Evolutionary conservation across 1,140 invertebrate genomes (phyloP).

Genomic region (Platorchestia sp.): DNA sequence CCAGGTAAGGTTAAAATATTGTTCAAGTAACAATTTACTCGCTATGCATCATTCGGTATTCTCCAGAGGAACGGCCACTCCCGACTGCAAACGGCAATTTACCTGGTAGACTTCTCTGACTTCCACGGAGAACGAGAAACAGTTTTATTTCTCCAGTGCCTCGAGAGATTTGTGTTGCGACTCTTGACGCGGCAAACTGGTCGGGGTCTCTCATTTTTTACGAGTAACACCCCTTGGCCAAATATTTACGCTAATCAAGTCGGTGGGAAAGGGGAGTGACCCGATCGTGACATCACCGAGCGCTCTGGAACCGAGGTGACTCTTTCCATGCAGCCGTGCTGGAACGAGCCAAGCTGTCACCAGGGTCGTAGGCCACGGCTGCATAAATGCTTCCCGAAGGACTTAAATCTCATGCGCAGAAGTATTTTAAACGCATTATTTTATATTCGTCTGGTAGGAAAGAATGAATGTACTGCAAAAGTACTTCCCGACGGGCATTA

Average conservation of each 20-base stretch:
- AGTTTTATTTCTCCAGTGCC: background rate
- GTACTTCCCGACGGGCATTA: too few species aligned
- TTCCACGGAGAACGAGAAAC: background rate
- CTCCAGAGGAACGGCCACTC: background rate
- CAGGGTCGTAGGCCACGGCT: background rate
- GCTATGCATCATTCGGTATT: background rate
- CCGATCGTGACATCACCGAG: background rate
- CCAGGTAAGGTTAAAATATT: background rate
- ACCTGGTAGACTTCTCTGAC: background rate
- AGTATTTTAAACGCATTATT: background rate
- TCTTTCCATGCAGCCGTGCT: background rate
- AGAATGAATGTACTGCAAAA: too few species aligned
- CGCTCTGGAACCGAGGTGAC: background rate
- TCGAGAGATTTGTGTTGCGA: background rate
- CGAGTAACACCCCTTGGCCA: constrained; percentile 1
- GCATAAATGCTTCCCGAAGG: background rate
- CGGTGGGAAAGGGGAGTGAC: background rate
- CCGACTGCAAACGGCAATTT: background rate
- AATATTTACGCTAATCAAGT: constrained; percentile 16
- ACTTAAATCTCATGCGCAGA: background rate
- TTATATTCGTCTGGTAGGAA: too few species aligned
- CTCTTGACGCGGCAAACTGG: background rate
- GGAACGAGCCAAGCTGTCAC: background rate
- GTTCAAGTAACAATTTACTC: background rate
- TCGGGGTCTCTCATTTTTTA: background rate